Conservation (phyloP, 2,888 invertebrate species). For the Caenorhabditis sp. region DNA sequence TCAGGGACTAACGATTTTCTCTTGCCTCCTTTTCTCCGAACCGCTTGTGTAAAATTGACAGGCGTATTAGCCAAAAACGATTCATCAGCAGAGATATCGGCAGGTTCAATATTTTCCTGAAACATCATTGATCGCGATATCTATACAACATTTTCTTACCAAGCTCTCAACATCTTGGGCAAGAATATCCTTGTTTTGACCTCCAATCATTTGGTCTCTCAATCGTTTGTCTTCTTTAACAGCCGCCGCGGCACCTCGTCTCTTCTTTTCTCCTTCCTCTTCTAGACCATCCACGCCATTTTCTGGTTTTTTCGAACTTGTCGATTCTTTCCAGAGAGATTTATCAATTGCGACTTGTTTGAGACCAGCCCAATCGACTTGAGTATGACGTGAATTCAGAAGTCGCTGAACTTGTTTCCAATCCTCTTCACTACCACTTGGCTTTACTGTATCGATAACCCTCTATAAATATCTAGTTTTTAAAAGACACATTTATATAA, state of each 20-base stretch:
- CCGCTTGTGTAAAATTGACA: background rate
- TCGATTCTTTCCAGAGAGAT: background rate
- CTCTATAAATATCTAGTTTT: background rate
- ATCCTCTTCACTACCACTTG: background rate
- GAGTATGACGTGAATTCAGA: background rate
- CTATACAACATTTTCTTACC: background rate
- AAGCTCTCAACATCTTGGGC: background rate
- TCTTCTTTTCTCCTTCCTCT: background rate
- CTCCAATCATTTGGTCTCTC: background rate
- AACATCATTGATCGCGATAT: no score
- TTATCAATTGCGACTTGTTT: background rate
- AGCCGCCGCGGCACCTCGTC: background rate
- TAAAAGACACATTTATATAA: no score
- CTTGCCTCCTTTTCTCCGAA: background rate
- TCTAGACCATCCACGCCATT: background rate
- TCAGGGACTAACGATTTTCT: background rate
- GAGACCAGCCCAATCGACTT: background rate
- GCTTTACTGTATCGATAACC: background rate
- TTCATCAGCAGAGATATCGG: background rate
- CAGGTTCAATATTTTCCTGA: background rate
- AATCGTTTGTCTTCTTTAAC: background rate
- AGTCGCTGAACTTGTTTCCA: background rate
- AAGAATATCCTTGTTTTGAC: background rate
- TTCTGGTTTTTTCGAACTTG: background rate
- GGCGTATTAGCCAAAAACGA: background rate